phyloP scores from a whole-genome alignment of 2,113 vertebrate species.

The Hoplias malabaricus region DNA sequence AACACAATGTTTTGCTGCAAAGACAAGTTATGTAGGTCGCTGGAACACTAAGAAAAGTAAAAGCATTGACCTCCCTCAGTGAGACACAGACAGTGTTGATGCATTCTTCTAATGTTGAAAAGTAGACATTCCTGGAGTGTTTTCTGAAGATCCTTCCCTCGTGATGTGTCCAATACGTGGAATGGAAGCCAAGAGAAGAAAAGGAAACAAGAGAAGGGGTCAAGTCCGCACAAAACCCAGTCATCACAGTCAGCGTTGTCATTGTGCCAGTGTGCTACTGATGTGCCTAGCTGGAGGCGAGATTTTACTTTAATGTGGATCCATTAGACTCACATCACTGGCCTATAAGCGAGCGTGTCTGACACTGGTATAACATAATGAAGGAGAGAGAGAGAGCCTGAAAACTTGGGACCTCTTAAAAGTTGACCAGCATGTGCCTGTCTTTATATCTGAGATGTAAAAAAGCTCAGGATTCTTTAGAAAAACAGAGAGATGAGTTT shows the following conservation, averaged over 20 bases:
- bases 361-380: not conserved
- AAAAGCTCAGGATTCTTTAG: no score
- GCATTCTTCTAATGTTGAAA: not conserved
- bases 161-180: constrained; percentile 24
- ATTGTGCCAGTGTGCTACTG: not conserved
- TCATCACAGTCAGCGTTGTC: constrained; percentile 1
- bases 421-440: not conserved
- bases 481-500: no score
- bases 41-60: not conserved
- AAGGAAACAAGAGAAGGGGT: not conserved
- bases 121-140: not conserved
- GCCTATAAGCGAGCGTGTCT: not conserved
- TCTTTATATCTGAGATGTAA: no score
- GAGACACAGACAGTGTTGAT: constrained; percentile 1
- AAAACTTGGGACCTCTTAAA: not conserved
- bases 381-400: not conserved
- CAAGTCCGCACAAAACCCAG: not conserved
- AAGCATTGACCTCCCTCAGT: not conserved
- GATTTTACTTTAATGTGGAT: constrained; percentile 7
- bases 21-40: no score
- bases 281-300: not conserved
- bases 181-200: not conserved
- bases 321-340: constrained; percentile 9
- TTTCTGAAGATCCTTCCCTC: not conserved
- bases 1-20: no score